phyloP scores from a whole-genome alignment of 2,113 vertebrate genomes.

The Lophochroa leadbeateri region DNA sequence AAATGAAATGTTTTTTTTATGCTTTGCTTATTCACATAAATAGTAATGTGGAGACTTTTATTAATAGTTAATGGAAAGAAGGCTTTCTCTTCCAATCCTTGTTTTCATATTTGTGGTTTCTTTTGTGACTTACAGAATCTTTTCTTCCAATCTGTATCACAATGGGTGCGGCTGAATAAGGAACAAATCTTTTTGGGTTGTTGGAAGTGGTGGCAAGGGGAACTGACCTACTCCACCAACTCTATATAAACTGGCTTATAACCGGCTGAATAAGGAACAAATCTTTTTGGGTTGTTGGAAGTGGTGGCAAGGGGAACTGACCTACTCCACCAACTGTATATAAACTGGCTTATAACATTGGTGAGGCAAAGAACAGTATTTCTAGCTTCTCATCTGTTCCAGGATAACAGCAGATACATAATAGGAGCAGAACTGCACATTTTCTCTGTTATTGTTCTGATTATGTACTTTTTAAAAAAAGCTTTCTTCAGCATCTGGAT shows the following conservation, averaged over 20 bases:
- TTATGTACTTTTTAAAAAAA: background rate
- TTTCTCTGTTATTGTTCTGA: background rate
- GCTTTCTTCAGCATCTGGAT: background rate
- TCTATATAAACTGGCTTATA: background rate
- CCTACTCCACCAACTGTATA: background rate
- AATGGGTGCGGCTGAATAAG: background rate
- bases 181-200: conserved; percentile 12
- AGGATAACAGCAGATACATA: background rate
- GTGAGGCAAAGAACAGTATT: background rate
- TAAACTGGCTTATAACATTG: background rate
- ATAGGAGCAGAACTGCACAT: background rate
- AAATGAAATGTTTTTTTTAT: conserved; percentile 57
- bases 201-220: background rate
- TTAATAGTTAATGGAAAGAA: conserved; percentile 69
- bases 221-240: background rate
- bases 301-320: background rate
- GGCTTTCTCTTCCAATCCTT: conserved; percentile 49
- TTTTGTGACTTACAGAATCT: conserved; percentile 28
- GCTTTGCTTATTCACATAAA: conserved; percentile 60
- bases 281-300: background rate
- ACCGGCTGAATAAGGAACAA: background rate
- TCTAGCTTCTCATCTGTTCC: background rate
- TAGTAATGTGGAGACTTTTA: conserved; percentile 34
- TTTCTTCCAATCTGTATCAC: conserved; percentile 13
- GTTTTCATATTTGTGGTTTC: conserved; percentile 56